Conservation (phyloP, 2,797 vertebrate genomes). For the Adelosebastes latens region DNA sequence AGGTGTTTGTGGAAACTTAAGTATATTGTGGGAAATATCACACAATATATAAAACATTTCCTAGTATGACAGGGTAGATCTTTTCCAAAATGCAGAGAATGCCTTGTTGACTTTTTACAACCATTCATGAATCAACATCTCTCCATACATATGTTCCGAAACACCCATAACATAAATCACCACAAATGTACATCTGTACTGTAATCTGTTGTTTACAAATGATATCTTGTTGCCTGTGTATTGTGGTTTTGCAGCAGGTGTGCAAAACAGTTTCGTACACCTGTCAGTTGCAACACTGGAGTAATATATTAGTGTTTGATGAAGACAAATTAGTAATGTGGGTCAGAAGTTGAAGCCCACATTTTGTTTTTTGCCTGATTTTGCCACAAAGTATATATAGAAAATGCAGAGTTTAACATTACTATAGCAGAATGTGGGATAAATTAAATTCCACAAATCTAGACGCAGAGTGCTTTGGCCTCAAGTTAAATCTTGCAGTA, state of each 20-base stretch:
- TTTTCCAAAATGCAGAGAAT: slow-evolving; percentile 3
- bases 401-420: background rate
- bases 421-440: background rate
- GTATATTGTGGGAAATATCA: background rate
- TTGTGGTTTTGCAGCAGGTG: slow-evolving; percentile 14
- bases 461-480: background rate
- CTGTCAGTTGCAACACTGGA: slow-evolving; percentile 7
- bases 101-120: slow-evolving; percentile 22
- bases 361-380: background rate
- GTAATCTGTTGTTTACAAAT: slow-evolving; percentile 54
- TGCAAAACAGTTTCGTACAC: background rate
- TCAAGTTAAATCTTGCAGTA: background rate
- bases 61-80: background rate
- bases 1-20: background rate
- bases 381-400: background rate
- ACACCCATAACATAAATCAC: background rate
- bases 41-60: background rate
- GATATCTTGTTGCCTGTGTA: slow-evolving; percentile 48
- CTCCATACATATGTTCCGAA: background rate
- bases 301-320: background rate
- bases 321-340: background rate
- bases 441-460: background rate
- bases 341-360: background rate
- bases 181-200: slow-evolving; percentile 26
- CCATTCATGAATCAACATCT: background rate